These are phyloP conservation scores for Scaptomyza hsui DNA, from an alignment of 1,140 invertebrate species.

Conservation along the genomic window DNA sequence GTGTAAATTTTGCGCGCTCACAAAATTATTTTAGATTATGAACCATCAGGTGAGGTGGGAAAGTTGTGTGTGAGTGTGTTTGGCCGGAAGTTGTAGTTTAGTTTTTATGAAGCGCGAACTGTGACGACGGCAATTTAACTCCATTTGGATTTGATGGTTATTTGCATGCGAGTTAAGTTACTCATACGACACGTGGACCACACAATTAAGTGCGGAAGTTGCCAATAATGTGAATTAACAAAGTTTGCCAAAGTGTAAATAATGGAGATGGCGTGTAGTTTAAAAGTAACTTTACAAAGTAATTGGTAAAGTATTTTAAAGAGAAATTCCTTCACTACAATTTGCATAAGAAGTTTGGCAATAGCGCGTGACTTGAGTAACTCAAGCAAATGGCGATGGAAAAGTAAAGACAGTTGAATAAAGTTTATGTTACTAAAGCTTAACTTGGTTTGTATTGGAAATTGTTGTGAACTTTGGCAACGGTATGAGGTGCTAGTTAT, in stretches of 20 bases:
- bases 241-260: constrained; percentile 33
- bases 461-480: constrained; percentile 10
- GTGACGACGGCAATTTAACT: constrained; percentile 26
- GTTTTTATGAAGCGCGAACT: constrained; percentile 71
- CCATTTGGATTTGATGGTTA: constrained; percentile 5
- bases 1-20: constrained; percentile 75
- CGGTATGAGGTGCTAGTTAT: too few relatives aligned
- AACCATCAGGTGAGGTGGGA: constrained; percentile 22
- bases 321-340: background rate
- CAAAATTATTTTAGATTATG: constrained; percentile 82
- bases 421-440: background rate
- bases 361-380: background rate
- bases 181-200: constrained; percentile 65
- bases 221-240: constrained; percentile 33
- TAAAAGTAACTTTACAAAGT: constrained; percentile 3
- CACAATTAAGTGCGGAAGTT: constrained; percentile 54
- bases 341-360: constrained; percentile 7
- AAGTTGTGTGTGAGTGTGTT: background rate
- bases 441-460: background rate
- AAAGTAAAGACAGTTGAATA: background rate
- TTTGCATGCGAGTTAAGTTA: constrained; percentile 61
- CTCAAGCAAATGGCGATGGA: background rate
- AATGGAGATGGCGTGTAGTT: constrained; percentile 4
- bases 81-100: constrained; percentile 74
- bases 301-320: constrained; percentile 5